Base-by-base conservation (phyloP, 2,113 vertebrate genomes). In the Dendrocopos noguchii region DNA sequence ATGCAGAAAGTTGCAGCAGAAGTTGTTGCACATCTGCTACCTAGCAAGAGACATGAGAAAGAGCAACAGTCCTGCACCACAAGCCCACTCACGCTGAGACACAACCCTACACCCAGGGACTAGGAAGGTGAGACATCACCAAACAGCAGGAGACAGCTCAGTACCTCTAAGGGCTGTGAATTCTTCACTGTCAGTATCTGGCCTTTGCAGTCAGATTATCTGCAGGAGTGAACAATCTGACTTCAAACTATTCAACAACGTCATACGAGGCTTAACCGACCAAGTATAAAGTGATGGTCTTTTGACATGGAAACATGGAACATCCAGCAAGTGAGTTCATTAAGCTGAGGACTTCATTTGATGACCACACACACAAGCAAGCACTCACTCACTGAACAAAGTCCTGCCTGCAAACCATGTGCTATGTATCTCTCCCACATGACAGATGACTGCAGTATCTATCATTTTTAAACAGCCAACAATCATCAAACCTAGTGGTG, bases 21-120 rank as follows among this genome's bases (percentile, higher is more conserved):
- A 73, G 55, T 3, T 42, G 68, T 28, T 55, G 55, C 4, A 0
- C 10, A 28, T 50, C 66, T 75, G 66, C 75, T 72, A 22, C 4
- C 61, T 2, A 47, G 29, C 52, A 39, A 52, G 28, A 53, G 7
- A 3, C 64, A 33, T 14, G 28, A 42, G 4, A 52, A 73, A 39
- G 2, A 25, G 33, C 0, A 1, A 33, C 39, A 50, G 20, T 8
- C 11, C 33, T 44, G 60, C 42, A 44, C 33, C 59, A 7, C 39
- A 60, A 50, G 27, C 42, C 47, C 60, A 6, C 59, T 56, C 24
- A 2, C 0, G 4, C 1, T 6, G 20, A 33, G 24, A 56, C 12
- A 21, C 18, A 33, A 3, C 1, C 9, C 50, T 27, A 46, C 2
- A 2, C 10, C 27, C 18, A 29, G 46, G 28, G 53, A 28, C 29